Conservation (phyloP, 2,797 vertebrate species). For the Falco rusticolus region DNA sequence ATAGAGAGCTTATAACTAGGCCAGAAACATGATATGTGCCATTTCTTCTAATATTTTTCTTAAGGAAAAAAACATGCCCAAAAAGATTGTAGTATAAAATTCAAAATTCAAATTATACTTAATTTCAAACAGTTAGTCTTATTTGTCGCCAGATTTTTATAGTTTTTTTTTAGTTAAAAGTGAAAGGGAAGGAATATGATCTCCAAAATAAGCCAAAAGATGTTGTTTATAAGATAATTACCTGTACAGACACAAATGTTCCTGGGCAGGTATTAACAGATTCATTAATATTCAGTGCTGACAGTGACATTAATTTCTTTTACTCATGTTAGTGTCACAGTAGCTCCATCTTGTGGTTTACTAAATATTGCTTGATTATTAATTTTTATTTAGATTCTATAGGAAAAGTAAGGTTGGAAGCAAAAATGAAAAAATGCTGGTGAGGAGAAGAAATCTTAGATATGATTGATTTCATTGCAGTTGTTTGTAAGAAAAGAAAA, state of each 20-base stretch:
- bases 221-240: background rate
- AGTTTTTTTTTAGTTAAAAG: background rate
- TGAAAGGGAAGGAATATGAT: background rate
- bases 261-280: background rate
- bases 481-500: background rate
- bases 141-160: background rate
- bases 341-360: constrained; percentile 52
- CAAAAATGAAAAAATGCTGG: background rate
- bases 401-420: background rate
- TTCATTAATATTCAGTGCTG: background rate
- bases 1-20: background rate
- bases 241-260: background rate
- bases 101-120: background rate
- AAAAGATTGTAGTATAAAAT: background rate
- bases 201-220: background rate
- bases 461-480: background rate
- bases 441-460: background rate
- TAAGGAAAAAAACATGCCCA: background rate
- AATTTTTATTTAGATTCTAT: background rate
- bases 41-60: background rate
- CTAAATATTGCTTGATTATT: background rate
- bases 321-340: background rate
- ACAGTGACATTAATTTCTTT: background rate
- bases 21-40: background rate
- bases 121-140: background rate